Evolutionary conservation across 2,888 invertebrate species (phyloP).

Genomic region (Nemurella pictetii): DNA sequence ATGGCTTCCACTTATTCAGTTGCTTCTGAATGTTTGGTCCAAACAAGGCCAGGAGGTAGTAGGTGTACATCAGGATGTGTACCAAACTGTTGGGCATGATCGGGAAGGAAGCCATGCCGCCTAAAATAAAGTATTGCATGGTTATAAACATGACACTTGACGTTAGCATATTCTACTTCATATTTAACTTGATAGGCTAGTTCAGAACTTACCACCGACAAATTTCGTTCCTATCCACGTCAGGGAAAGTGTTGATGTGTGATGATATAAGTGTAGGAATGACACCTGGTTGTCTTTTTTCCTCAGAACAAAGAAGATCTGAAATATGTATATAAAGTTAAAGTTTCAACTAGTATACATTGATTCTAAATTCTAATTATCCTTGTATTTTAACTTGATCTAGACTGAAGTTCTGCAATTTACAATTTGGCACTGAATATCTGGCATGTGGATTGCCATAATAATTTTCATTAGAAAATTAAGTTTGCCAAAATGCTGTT

Average conservation of each 20-base stretch:
- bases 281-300: constrained; percentile 73
- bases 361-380: no score
- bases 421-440: no score
- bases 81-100: constrained; percentile 68
- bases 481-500: no score
- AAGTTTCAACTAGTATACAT: no score
- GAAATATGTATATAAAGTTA: no score
- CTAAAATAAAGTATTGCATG: constrained; percentile 58
- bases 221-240: constrained; percentile 65
- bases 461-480: no score
- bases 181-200: constrained; percentile 11
- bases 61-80: constrained; percentile 77
- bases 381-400: no score
- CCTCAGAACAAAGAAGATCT: constrained; percentile 67
- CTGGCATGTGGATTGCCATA: no score
- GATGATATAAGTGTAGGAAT: constrained; percentile 74
- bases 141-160: no score
- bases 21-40: constrained; percentile 60
- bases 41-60: constrained; percentile 68
- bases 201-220: constrained; percentile 61
- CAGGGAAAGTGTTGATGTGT: constrained; percentile 62
- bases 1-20: constrained; percentile 62
- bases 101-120: constrained; percentile 66
- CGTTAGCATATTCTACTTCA: no score
- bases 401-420: no score